phyloP scores from a whole-genome alignment of 1,140 invertebrate species.

The Penaeus chinensis region DNA sequence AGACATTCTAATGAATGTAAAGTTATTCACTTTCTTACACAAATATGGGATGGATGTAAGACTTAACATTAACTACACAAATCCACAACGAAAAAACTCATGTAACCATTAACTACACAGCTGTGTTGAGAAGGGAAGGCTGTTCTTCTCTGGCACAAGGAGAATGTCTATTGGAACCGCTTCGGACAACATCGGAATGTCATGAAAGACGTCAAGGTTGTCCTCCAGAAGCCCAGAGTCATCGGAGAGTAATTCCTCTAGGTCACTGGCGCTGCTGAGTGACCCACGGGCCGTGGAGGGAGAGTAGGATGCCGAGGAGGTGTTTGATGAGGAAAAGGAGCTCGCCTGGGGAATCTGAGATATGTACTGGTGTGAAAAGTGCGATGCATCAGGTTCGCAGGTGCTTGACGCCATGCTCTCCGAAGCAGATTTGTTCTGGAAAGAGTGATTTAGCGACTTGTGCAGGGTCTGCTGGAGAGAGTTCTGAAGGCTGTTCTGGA shows the following conservation, averaged over 20 bases:
- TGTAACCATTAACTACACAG: too few species aligned
- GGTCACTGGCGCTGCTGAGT: conserved; percentile 13
- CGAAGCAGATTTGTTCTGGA: not conserved
- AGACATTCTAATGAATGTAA: too few species aligned
- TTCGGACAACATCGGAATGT: not conserved
- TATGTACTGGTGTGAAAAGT: too few species aligned
- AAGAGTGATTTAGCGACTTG: not conserved
- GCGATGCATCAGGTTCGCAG: too few species aligned
- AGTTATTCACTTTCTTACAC: too few species aligned
- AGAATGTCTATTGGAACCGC: not conserved
- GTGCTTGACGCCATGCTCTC: too few species aligned
- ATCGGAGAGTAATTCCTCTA: conserved; percentile 7
- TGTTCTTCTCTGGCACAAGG: not conserved
- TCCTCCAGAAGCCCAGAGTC: not conserved
- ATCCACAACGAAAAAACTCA: too few species aligned
- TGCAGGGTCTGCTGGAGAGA: not conserved
- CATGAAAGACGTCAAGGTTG: not conserved
- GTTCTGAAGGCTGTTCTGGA: not conserved
- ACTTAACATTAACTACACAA: too few species aligned
- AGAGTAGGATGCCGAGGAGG: too few species aligned
- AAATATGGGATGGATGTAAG: too few species aligned
- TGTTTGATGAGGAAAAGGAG: too few species aligned
- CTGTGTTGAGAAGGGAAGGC: not conserved
- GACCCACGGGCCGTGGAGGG: not conserved
- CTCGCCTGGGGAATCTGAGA: too few species aligned